A percentile compares a stretch with the other conserved stretches of the same genome.
phyloP scores from a whole-genome alignment of 1,140 invertebrate species.

The Trichonephila inaurata region DNA sequence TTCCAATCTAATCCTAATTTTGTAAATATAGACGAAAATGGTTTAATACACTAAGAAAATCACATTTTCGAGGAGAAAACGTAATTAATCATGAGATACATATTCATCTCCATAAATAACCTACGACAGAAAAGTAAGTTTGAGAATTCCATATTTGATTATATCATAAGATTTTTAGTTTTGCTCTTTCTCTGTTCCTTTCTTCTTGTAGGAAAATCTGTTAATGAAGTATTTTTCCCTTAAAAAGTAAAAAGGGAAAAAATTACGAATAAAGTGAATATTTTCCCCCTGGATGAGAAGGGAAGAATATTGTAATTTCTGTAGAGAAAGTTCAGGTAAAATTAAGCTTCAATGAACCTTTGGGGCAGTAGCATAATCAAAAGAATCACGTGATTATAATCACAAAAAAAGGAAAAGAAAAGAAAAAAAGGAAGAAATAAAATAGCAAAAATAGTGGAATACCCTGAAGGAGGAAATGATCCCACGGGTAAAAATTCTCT shows the following conservation, averaged over 20 bases:
- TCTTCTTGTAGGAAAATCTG: background rate
- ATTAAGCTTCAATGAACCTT: constrained; percentile 47
- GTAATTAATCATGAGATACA: background rate
- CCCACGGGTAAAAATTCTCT: constrained; percentile 61
- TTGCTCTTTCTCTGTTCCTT: background rate
- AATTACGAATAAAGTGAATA: background rate
- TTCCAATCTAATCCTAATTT: background rate
- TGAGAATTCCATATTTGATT: background rate
- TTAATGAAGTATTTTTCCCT: constrained; percentile 58
- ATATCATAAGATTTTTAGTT: background rate
- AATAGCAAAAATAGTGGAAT: constrained; percentile 40
- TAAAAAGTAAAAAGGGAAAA: constrained; percentile 29
- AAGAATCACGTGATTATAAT: constrained; percentile 67
- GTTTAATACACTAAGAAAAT: background rate
- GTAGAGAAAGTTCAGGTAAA: constrained; percentile 31
- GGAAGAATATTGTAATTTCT: background rate
- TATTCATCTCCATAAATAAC: background rate
- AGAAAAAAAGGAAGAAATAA: constrained; percentile 18
- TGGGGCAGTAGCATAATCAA: constrained; percentile 53
- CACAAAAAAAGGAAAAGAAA: constrained; percentile 14
- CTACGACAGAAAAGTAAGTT: background rate
- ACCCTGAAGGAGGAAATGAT: constrained; percentile 37
- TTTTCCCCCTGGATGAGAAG: background rate
- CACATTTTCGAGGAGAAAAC: background rate
- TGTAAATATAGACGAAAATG: background rate